Base-by-base conservation (phyloP, 2,113 vertebrate species). In the Nestor notabilis region DNA sequence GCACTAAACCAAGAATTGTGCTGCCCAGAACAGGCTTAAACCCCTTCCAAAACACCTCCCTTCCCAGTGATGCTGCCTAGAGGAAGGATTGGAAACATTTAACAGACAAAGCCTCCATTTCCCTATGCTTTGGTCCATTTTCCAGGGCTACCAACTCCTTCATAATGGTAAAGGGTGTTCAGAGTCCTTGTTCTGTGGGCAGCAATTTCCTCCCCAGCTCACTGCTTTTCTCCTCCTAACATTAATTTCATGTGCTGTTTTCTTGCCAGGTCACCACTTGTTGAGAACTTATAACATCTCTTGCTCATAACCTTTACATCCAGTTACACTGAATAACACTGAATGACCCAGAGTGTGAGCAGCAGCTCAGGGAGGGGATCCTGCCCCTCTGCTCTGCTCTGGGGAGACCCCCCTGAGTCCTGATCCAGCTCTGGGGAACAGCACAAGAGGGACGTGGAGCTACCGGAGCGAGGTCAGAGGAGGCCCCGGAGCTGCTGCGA, bases 311-410 rank as follows among this genome's bases (percentile, higher is more conserved):
- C 35, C 52, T 58, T 70, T 15, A 10, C 12, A n/a, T 76, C 20
- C 41, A 24, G 35, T 60, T 6, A 31, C 3, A 49, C 4, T 5
- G 29, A 60, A 43, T 33, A 25, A 52, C 50, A 58, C 56, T 10
- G 56, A 58, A 15, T 35, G 56, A 35, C 3, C 0, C 56, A 58
- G 33, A n/a, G 33, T 0, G 2, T 9, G 33, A n/a, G 56, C 56
- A 58, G 33, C 56, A 58, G 33, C 33, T 58, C 33, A n/a, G 20
- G 21, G 56, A 58, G 33, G 33, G 33, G 56, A 58, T 58, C 33
- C 55, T 58, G 33, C 0, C 2, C 55, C 55, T 58, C 55, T 33
- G 31, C 29, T 55, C 9, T 11, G 39, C 39, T 39, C 39, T 39
- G 39, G 39, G 39, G 39, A 39, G 39, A 8, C 39, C 39, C 39